Evolutionary conservation across 2,797 vertebrate genomes (phyloP).

Genomic region (Novumbra hubbsi): DNA sequence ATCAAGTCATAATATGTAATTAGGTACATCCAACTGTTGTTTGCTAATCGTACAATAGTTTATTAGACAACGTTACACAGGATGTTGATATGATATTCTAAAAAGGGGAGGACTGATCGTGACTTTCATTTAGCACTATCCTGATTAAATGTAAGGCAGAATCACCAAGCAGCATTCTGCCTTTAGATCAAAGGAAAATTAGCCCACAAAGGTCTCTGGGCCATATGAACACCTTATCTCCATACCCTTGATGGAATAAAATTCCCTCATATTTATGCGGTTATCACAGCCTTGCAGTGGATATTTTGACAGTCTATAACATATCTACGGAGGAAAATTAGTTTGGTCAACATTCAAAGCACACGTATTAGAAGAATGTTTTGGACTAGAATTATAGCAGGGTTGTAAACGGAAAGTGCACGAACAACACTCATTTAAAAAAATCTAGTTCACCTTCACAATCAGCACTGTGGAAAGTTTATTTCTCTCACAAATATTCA

Average conservation of each 20-base stretch:
- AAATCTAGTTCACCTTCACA: background rate
- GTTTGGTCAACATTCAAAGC: slow-evolving; percentile 6
- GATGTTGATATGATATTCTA: background rate
- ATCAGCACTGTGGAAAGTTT: background rate
- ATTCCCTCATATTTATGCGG: background rate
- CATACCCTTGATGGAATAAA: background rate
- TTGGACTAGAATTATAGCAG: background rate
- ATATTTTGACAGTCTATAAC: background rate
- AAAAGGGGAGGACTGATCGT: background rate
- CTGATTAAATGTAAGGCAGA: background rate
- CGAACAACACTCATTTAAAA: background rate
- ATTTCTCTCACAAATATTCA: too few relatives aligned
- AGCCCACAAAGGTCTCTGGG: background rate
- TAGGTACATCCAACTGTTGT: background rate
- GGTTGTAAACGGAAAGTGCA: background rate
- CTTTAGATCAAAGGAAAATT: background rate
- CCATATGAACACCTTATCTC: background rate
- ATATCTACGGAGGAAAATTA: slow-evolving; percentile 2
- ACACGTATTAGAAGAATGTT: background rate
- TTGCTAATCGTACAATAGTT: background rate
- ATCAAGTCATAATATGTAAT: background rate
- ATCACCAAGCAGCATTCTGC: background rate
- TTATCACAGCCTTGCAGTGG: background rate
- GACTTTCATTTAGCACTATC: background rate
- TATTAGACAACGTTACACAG: background rate